These are phyloP conservation scores for Dendroctonus valens DNA, from an alignment of 1,140 invertebrate species.

Conservation along the genomic window DNA sequence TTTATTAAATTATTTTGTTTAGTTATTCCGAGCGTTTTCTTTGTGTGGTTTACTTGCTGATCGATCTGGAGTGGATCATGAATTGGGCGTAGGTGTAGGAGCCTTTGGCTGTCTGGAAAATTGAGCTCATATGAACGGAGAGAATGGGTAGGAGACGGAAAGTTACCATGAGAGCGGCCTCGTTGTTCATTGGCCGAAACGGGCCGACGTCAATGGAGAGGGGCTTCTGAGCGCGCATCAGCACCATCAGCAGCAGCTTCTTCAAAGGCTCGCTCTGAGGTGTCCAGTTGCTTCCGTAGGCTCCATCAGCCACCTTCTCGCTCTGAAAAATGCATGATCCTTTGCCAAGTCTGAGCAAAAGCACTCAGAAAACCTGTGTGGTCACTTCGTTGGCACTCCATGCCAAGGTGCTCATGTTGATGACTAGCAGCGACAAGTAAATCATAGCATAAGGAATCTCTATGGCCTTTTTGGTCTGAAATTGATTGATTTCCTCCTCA, in stretches of 20 bases:
- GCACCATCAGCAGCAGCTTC: slow-evolving; percentile 2
- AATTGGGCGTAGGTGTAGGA: slow-evolving; percentile 4
- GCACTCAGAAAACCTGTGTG: slow-evolving; percentile 6
- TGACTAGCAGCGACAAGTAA: not conserved
- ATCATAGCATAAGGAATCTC: slow-evolving; percentile 1
- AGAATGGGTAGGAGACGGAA: not conserved
- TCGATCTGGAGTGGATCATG: not conserved
- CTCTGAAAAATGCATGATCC: slow-evolving; percentile 7
- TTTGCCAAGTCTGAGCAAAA: not conserved
- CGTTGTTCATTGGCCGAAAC: slow-evolving; percentile 2
- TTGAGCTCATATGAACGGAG: not conserved
- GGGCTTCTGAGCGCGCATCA: slow-evolving; percentile 7
- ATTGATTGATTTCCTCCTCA: not conserved
- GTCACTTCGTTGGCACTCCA: slow-evolving; percentile 12
- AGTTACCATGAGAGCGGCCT: slow-evolving; percentile 3
- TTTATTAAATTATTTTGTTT: slow-evolving; percentile 29
- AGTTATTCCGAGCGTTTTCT: too few species aligned
- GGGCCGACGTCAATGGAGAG: not conserved
- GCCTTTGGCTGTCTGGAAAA: slow-evolving; percentile 8
- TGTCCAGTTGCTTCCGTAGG: slow-evolving; percentile 13
- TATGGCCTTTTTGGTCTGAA: not conserved
- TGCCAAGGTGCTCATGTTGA: not conserved
- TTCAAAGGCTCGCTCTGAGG: slow-evolving; percentile 1
- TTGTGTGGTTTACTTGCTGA: too few species aligned
- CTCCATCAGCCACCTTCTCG: not conserved